Base-by-base conservation (phyloP, 2,113 vertebrate genomes). In the Paramisgurnus dabryanus region DNA sequence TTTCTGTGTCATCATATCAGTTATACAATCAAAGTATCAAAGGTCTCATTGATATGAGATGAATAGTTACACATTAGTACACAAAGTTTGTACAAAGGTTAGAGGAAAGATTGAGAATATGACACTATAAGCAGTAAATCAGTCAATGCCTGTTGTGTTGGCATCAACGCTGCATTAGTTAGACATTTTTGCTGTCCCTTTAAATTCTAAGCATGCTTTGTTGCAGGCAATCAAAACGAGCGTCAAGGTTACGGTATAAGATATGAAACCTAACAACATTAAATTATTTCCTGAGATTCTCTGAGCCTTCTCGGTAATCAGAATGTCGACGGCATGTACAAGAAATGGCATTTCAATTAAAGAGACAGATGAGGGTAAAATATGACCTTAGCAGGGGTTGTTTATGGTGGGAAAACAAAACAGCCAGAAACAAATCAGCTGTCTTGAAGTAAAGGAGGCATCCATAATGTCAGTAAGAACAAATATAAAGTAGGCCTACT, bases 21-120 rank as follows among this genome's bases (percentile, higher is more conserved):
- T 69, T 84, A 69, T 53, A 65, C 69, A 65, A 74, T 55, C 50
- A 9, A 27, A 47, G 76, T 76, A 22, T 65, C 71, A 85, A 85
- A 82, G 83, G 80, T 85, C 76, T 67, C 69, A 18, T 68, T 53
- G 18, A 13, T 78, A 34, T 45, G 50, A 18, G 39, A 11, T 22
- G 47, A 39, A 17, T 49, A 11, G 78, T 82, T 65, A 79, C 49
- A 76, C 27, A 53, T 76, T 76, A 80, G 67, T 22, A 70, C 74
- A 11, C 60, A 79, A 70, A 82, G 76, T 64, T 79, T 65, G 83
- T 79, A 40, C 76, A 84, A 84, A 82, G 80, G 80, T 80, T 60
- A 80, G 50, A 22, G 7, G 43, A 75, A 22, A 67, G 60, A 78
- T 80, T 53, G 60, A 49, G 39, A 57, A 60, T 66, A 67, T 72